phyloP scores from a whole-genome alignment of 2,797 vertebrate species.

The Gobio occitaniae region DNA sequence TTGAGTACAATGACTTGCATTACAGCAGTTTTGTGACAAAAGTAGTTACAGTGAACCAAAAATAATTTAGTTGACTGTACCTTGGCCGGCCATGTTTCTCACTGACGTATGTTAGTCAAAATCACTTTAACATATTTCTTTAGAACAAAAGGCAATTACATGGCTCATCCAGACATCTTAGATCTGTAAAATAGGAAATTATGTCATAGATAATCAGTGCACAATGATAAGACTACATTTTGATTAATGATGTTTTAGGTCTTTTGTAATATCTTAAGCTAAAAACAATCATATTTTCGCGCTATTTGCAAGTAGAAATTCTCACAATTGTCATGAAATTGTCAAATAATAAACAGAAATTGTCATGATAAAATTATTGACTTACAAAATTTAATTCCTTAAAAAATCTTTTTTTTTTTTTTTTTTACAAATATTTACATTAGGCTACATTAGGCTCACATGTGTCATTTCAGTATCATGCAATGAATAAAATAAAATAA shows the following conservation, averaged over 20 bases:
- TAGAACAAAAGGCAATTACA: neutral
- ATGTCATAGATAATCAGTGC: neutral
- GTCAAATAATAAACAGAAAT: neutral
- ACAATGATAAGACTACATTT: neutral
- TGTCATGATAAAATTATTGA: neutral
- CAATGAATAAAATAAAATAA: neutral
- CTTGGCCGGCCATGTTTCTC: constrained; percentile 20
- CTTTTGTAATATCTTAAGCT: neutral
- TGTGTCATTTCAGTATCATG: neutral
- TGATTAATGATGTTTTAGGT: neutral
- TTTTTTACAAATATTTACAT: too few species aligned
- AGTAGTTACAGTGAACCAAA: neutral
- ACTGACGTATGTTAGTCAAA: neutral
- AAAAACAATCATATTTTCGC: too few species aligned
- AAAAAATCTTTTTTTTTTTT: neutral
- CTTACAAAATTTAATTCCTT: neutral
- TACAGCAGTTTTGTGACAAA: neutral
- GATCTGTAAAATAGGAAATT: neutral
- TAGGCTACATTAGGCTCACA: neutral
- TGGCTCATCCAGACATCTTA: neutral
- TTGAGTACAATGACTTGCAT: neutral
- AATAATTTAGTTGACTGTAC: neutral
- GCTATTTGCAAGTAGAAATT: neutral
- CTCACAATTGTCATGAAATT: neutral
- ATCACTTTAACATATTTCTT: neutral